Percentiles rank a stretch among this genome's conserved stretches.
phyloP scores from a whole-genome alignment of 2,113 vertebrate species.

The Thinocorus orbignyianus region DNA sequence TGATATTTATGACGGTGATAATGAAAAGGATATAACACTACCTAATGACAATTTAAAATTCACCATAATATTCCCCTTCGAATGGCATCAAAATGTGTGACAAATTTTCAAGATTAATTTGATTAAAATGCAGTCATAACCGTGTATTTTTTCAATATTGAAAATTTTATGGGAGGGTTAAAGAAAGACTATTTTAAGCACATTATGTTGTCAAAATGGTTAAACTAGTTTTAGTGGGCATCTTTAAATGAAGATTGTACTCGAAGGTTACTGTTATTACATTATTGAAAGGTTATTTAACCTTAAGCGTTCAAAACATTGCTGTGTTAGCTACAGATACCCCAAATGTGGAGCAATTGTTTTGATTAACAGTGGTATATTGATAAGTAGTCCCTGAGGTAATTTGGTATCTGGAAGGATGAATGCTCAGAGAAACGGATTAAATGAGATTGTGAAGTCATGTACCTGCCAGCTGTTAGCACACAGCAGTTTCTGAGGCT shows the following conservation, averaged over 20 bases:
- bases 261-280: neutral
- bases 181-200: slow-evolving; percentile 12
- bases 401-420: neutral
- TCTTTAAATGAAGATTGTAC: neutral
- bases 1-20: neutral
- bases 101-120: slow-evolving; percentile 58
- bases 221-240: neutral
- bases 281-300: neutral
- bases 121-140: slow-evolving; percentile 33
- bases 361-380: slow-evolving; percentile 12
- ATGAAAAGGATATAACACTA: neutral
- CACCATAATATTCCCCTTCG: slow-evolving; percentile 40
- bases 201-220: neutral
- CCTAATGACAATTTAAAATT: slow-evolving; percentile 19
- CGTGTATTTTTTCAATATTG: neutral
- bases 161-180: slow-evolving; percentile 6
- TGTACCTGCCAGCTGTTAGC: neutral
- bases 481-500: neutral
- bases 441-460: neutral
- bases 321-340: neutral
- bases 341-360: neutral
- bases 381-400: neutral
- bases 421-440: neutral
- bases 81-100: neutral
- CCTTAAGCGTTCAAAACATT: neutral